Base-by-base conservation (phyloP, 2,797 vertebrate species). In the Anabacerthia variegaticeps region DNA sequence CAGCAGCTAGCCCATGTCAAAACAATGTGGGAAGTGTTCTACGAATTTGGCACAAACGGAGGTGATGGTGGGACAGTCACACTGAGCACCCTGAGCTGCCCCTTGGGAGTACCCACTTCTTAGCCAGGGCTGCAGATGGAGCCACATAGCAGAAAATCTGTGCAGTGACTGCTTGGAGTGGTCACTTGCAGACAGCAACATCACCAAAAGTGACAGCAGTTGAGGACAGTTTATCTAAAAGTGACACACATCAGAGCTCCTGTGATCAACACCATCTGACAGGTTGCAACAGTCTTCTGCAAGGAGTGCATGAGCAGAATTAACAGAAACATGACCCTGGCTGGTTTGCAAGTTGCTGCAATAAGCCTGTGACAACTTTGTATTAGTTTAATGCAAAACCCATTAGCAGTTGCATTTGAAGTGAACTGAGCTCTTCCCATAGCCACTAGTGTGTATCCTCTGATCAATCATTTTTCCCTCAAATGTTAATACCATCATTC, bases 391-490 rank as follows among this genome's bases (percentile, higher is more conserved):
- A 92, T 7, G 30, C 69, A 95, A 97, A 94, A 39, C 16, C 32
- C 67, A 90, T 90, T 73, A 96, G 75, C 62, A 93, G 89, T 55
- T 88, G 83, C 82, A 68, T 73, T 85, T 88, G 48, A 96, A 91
- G n/a, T n/a, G 5, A 96, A 63, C 6, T 27, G 49, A 22, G 13
- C 17, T 95, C 78, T 93, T 96, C 48, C 52, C 86, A 46, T 85
- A 96, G 92, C 36, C 41, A 58, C 46, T 74, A 9, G 18, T 39
- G 48, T 7, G 3, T 67, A 92, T 76, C 36, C 62, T 86, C 87
- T 93, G 71, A 96, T 88, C 63, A 92, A 69, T 77, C 51, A 69
- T 62, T 51, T 75, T 89, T 59, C 71, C 39, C 24, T 63, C 58
- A 62, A 73, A 78, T 76, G 92, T 59, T 93, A 67, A 63, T 62